Evolutionary conservation across 1,140 invertebrate species (phyloP).

Genomic region (Tetranychus urticae): DNA sequence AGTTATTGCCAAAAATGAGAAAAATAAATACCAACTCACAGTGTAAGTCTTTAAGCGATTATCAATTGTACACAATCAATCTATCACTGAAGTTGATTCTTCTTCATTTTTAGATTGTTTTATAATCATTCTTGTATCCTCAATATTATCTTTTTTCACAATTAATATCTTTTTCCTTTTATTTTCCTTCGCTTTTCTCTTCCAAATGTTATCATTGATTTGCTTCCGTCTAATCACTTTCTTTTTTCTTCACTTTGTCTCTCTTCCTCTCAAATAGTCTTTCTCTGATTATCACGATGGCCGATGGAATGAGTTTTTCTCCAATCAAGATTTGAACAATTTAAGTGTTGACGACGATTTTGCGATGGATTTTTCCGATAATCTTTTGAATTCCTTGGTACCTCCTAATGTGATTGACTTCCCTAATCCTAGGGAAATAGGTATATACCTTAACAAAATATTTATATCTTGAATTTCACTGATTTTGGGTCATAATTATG

Average conservation of each 20-base stretch:
- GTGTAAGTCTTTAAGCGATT: no score
- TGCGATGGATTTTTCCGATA: slow-evolving; percentile 66
- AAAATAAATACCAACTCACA: no score
- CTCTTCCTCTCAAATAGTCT: not conserved
- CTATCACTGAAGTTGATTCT: no score
- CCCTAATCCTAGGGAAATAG: slow-evolving; percentile 84
- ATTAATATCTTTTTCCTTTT: no score
- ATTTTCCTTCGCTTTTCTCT: no score
- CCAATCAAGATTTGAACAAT: no score
- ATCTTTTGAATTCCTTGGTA: slow-evolving; percentile 61
- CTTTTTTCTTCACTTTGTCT: not conserved
- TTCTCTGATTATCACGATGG: slow-evolving; percentile 30
- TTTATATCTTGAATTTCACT: slow-evolving; percentile 9
- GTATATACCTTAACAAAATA: slow-evolving; percentile 28
- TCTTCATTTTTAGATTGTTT: not conserved
- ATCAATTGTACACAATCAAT: no score
- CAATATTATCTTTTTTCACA: not conserved
- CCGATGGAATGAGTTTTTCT: slow-evolving; percentile 40
- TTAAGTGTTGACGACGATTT: slow-evolving; percentile 1
- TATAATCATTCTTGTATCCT: not conserved
- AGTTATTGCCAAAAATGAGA: no score
- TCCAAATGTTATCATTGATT: no score
- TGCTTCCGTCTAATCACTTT: no score
- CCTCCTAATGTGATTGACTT: slow-evolving; percentile 77
- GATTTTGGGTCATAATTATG: no score